phyloP scores from a whole-genome alignment of 2,888 invertebrate species.

The Erynnis tages region DNA sequence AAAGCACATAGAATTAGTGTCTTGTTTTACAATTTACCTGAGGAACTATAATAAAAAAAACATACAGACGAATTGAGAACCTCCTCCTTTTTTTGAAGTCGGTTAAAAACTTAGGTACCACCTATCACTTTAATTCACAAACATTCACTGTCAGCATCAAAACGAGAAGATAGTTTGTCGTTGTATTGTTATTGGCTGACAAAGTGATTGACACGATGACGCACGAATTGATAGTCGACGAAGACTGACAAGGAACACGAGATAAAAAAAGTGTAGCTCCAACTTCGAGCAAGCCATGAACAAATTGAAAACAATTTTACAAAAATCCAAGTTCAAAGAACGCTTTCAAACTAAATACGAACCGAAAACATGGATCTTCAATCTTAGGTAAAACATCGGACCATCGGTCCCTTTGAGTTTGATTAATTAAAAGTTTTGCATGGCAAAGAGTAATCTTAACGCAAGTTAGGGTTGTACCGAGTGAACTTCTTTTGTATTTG shows the following conservation, averaged over 20 bases:
- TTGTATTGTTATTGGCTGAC: conserved; percentile 31
- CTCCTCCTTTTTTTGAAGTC: not conserved
- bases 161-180: conserved; percentile 26
- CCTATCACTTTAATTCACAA: conserved; percentile 11
- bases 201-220: conserved; percentile 30
- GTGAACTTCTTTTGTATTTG: conserved; percentile 77
- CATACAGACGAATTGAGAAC: not conserved
- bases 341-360: conserved; percentile 8
- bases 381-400: conserved; percentile 21
- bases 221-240: conserved; percentile 34
- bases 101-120: not conserved
- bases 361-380: conserved; percentile 14
- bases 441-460: conserved; percentile 67
- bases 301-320: conserved; percentile 4
- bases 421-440: conserved; percentile 77
- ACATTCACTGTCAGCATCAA: conserved; percentile 1
- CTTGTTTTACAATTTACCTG: too few relatives aligned
- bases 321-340: conserved; percentile 3
- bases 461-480: conserved; percentile 72
- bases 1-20: too few relatives aligned
- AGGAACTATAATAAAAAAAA: not conserved
- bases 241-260: conserved; percentile 30
- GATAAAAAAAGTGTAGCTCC: conserved; percentile 12
- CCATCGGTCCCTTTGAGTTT: conserved; percentile 57
- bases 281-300: not conserved